Evolutionary conservation across 2,888 invertebrate genomes (phyloP).

Genomic region (Sarcophaga subvicina): DNA sequence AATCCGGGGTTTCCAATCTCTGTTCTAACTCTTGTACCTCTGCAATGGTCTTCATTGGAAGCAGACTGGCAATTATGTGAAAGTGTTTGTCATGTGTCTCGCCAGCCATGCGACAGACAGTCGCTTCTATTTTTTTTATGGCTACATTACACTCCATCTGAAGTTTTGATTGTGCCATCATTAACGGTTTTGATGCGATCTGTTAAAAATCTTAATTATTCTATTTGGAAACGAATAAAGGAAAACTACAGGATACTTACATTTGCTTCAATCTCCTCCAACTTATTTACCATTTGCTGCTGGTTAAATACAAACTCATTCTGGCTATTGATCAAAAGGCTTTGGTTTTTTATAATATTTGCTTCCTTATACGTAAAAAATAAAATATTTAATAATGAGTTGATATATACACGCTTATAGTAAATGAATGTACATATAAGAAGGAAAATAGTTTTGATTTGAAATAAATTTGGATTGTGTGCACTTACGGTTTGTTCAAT

Average conservation of each 20-base stretch:
- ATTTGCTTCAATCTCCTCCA: not conserved
- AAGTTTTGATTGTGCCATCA: conserved; percentile 21
- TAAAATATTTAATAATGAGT: no score
- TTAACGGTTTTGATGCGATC: conserved; percentile 12
- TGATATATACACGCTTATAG: no score
- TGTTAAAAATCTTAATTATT: not conserved
- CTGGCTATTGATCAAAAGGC: not conserved
- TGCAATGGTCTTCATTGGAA: not conserved
- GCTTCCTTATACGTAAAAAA: no score
- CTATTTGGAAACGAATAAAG: not conserved
- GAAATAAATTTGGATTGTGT: no score
- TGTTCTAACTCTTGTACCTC: conserved; percentile 1
- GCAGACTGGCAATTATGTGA: not conserved
- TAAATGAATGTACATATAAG: no score
- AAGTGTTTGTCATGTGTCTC: not conserved
- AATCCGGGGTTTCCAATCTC: conserved; percentile 1
- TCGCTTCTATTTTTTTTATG: not conserved
- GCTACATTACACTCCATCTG: conserved; percentile 19
- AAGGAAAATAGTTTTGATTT: no score
- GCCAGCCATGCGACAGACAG: conserved; percentile 17
- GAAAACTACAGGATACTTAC: not conserved
- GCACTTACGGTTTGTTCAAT: not conserved
- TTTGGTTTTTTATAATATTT: not conserved
- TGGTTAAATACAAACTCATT: not conserved
- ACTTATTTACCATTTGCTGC: not conserved